A percentile compares a stretch with the other conserved stretches of the same genome.
phyloP scores from a whole-genome alignment of 2,888 invertebrate genomes.

The Apotomis turbidana region DNA sequence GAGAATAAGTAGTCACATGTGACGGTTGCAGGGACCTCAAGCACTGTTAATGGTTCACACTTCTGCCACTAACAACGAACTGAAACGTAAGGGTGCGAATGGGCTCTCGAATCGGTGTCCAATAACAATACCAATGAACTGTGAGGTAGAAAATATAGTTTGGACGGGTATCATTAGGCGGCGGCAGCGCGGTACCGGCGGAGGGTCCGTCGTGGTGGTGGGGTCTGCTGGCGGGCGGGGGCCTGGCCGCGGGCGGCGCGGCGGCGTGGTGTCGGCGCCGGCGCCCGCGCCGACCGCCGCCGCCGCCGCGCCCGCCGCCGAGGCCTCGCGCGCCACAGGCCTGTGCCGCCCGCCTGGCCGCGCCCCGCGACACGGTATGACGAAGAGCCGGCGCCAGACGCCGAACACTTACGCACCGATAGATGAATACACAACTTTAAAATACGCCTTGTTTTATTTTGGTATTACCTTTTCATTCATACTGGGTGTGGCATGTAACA shows the following conservation, averaged over 20 bases:
- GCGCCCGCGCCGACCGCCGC: conserved; percentile 69
- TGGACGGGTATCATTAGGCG: conserved; percentile 53
- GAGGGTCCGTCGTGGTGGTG: conserved; percentile 55
- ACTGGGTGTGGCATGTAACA: neutral
- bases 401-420: conserved; percentile 53
- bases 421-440: conserved; percentile 74
- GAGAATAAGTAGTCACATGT: too few species aligned
- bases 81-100: neutral
- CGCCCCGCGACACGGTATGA: conserved; percentile 76
- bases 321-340: conserved; percentile 60
- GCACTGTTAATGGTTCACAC: too few species aligned
- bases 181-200: conserved; percentile 54
- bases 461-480: neutral
- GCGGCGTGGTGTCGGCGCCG: conserved; percentile 66
- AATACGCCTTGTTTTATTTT: conserved; percentile 58
- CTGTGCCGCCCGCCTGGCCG: conserved; percentile 71
- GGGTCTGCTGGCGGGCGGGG: conserved; percentile 55
- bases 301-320: conserved; percentile 74
- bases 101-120: conserved; percentile 1
- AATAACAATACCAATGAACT: neutral
- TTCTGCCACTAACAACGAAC: neutral
- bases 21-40: too few species aligned
- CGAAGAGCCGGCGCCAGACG: conserved; percentile 58
- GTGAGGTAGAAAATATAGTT: conserved; percentile 21
- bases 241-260: conserved; percentile 52